A percentile compares a stretch with the other conserved stretches of the same genome.
These are phyloP conservation scores for Dendrolimus kikuchii DNA, from an alignment of 1,140 invertebrate species.

Conservation along the genomic window DNA sequence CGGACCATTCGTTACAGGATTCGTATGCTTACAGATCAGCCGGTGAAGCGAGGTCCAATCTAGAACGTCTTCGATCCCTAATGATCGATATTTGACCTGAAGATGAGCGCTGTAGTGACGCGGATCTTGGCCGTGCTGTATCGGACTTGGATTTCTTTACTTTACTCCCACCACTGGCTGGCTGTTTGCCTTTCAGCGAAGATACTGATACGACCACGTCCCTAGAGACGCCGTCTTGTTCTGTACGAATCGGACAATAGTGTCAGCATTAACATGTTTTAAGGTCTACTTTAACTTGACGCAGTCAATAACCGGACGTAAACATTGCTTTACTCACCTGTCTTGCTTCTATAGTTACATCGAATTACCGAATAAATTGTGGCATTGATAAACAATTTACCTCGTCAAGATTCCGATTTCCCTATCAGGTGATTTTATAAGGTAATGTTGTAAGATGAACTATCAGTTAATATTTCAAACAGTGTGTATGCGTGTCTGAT, in stretches of 20 bases:
- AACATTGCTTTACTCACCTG: too few relatives aligned
- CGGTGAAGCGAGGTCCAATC: constrained; percentile 51
- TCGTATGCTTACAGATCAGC: constrained; percentile 36
- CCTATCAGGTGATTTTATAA: too few relatives aligned
- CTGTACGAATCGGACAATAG: constrained; percentile 12
- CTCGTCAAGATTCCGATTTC: too few relatives aligned
- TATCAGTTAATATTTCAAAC: too few relatives aligned
- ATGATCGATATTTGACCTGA: constrained; percentile 53
- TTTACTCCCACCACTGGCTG: constrained; percentile 59
- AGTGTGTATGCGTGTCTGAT: neutral
- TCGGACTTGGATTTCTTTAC: constrained; percentile 69
- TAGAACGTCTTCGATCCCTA: constrained; percentile 43
- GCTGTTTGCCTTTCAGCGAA: constrained; percentile 65
- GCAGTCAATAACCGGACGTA: too few relatives aligned
- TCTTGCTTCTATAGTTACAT: too few relatives aligned
- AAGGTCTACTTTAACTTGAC: too few relatives aligned
- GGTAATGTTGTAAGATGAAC: too few relatives aligned
- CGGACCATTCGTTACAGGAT: too few relatives aligned
- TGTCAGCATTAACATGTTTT: too few relatives aligned
- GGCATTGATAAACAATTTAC: too few relatives aligned
- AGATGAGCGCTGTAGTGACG: constrained; percentile 56
- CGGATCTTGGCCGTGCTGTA: constrained; percentile 44
- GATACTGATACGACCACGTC: constrained; percentile 60
- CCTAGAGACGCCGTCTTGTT: constrained; percentile 53
- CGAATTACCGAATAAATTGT: too few relatives aligned